A percentile compares a stretch with the other conserved stretches of the same genome.
phyloP scores from a whole-genome alignment of 2,797 vertebrate genomes.

The Melanotaenia boesemani region DNA sequence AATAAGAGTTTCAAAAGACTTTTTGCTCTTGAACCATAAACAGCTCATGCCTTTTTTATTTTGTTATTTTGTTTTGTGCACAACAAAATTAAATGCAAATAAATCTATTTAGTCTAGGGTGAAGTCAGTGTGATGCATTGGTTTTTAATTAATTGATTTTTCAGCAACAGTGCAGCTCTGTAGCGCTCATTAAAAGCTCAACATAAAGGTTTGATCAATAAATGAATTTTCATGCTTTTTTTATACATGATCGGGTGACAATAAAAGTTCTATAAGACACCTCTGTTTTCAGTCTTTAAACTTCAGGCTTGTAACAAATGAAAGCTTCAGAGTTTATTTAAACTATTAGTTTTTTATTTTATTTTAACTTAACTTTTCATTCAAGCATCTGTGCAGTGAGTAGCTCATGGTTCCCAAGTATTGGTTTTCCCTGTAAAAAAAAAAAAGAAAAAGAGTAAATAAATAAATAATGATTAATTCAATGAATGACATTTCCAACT shows the following conservation, averaged over 20 bases:
- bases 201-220: background rate
- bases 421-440: background rate
- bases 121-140: background rate
- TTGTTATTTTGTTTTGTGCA: background rate
- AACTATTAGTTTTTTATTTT: background rate
- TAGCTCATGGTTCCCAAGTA: background rate
- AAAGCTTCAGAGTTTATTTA: background rate
- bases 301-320: background rate
- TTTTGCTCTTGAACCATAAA: background rate
- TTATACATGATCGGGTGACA: background rate
- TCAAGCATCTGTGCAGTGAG: background rate
- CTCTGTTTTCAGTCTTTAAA: background rate
- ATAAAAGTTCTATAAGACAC: background rate
- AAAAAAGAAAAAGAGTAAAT: background rate
- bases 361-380: background rate
- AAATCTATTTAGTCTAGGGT: background rate
- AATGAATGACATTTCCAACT: background rate
- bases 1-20: background rate
- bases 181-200: background rate
- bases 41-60: background rate
- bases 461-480: background rate
- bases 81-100: background rate
- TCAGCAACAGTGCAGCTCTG: background rate
- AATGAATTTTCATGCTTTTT: background rate
- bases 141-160: background rate